A percentile compares a stretch with the other conserved stretches of the same genome.
Evolutionary conservation across 1,140 invertebrate species (phyloP).

Genomic region (Scaptodrosophila lebanonensis): DNA sequence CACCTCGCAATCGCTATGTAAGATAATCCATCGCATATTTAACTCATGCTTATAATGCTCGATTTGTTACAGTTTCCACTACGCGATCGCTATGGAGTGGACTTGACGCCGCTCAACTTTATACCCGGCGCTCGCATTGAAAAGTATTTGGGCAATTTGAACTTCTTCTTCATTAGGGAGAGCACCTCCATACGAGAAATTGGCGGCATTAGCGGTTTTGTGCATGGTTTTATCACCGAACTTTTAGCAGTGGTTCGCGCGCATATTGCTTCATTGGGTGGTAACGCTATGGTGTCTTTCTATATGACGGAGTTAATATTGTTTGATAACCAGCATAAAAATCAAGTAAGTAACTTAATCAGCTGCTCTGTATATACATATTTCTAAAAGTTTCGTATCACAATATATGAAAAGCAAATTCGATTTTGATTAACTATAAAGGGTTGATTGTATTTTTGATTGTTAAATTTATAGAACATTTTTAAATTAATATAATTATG

Average conservation of each 20-base stretch:
- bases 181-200: slow-evolving; percentile 93
- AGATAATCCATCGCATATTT: not conserved
- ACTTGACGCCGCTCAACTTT: slow-evolving; percentile 90
- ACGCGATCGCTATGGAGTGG: slow-evolving; percentile 86
- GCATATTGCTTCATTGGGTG: slow-evolving; percentile 94
- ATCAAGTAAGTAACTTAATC: slow-evolving; percentile 89
- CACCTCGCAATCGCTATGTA: slow-evolving; percentile 46
- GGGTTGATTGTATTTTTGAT: too few relatives aligned
- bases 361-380: too few relatives aligned
- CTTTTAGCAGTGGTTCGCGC: slow-evolving; percentile 92
- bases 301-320: slow-evolving; percentile 94
- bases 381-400: too few relatives aligned
- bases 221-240: slow-evolving; percentile 95
- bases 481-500: not conserved
- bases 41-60: not conserved
- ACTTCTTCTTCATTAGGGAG: slow-evolving; percentile 97
- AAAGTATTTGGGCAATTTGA: slow-evolving; percentile 93
- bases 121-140: slow-evolving; percentile 89
- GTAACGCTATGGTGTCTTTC: slow-evolving; percentile 96
- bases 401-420: too few relatives aligned
- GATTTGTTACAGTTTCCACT: slow-evolving; percentile 78
- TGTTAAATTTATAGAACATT: not conserved
- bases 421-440: too few relatives aligned
- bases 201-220: slow-evolving; percentile 94
- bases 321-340: slow-evolving; percentile 95